phyloP scores from a whole-genome alignment of 30 jellyfish, hydroid and myxozoan genomes.

The Hydractinia symbiolongicarpus region DNA sequence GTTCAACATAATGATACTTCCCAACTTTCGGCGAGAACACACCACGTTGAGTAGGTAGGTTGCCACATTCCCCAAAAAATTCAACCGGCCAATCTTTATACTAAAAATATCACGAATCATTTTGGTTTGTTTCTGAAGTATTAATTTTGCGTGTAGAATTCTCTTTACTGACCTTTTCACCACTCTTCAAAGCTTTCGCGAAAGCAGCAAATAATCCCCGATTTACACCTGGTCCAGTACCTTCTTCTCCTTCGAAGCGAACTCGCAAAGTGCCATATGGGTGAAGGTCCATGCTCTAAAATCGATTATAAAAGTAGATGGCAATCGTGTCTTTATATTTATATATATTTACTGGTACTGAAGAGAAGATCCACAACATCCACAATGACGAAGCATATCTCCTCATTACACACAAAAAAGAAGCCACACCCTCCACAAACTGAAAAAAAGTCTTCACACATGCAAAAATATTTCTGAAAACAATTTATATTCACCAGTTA shows the following conservation, averaged over 20 bases:
- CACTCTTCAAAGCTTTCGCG: conserved; percentile 46
- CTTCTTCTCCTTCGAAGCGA: conserved; percentile 91
- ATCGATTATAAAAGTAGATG: background rate
- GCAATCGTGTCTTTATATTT: too few relatives aligned
- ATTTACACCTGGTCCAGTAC: conserved; percentile 96
- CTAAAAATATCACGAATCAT: conserved; percentile 26
- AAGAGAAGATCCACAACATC: too few relatives aligned
- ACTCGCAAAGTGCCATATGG: conserved; percentile 79
- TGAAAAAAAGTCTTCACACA: too few relatives aligned
- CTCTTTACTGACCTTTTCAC: conserved; percentile 23
- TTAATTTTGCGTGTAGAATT: background rate
- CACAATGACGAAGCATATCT: too few relatives aligned
- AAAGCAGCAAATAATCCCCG: conserved; percentile 82
- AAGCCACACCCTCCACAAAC: too few relatives aligned
- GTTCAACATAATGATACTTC: background rate
- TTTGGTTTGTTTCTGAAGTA: conserved; percentile 19
- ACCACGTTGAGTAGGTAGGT: conserved; percentile 37
- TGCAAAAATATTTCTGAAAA: too few relatives aligned
- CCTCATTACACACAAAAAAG: too few relatives aligned
- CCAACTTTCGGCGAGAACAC: conserved; percentile 28
- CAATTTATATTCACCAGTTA: too few relatives aligned
- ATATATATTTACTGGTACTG: too few relatives aligned
- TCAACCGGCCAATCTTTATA: conserved; percentile 40
- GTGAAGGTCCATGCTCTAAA: conserved; percentile 52
- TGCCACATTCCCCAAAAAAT: conserved; percentile 31